Base-by-base conservation (phyloP, 2,113 vertebrate genomes). In the Nerophis lumbriciformis region DNA sequence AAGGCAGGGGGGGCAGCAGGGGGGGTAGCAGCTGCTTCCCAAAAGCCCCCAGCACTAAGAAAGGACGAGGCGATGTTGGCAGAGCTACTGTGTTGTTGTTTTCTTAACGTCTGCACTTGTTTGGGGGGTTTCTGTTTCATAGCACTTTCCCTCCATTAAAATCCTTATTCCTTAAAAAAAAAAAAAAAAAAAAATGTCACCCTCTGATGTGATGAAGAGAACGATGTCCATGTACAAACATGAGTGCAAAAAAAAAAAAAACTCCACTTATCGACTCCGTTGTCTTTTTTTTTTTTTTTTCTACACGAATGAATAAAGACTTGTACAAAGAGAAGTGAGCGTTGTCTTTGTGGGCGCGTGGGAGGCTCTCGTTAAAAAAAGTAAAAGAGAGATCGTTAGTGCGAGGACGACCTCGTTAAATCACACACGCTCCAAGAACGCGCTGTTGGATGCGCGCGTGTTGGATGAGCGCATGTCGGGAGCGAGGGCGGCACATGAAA, bases 221-320 rank as follows among this genome's bases (percentile, higher is more conserved):
- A 85, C 74, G 68, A 72, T 77, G 61, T 79, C 75, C 0, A 71
- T 87, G 85, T 89, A 80, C 73, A 81, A 85, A 86, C 76, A 78
- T 79, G 80, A 82, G 82, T 73, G 76, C 59, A 78, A 75, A 76
- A 37, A 19, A 19, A 19, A 19, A 19, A 19, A 19, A 19, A 19
- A 19, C 19, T 63, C 67, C 78, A 61, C 78, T 85, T 77, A 82
- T 75, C 75, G 65, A 28, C 72, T 80, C 79, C 79, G 79, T 84
- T 48, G 54, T 85, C 81, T 85, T 82, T 28, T 28, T 28, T 3
- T n/a, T n/a, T n/a, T n/a, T 83, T 84, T 88, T 89, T 89, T 86
- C 84, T 87, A 88, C 79, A 61, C 70, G 66, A 82, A 87, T 82
- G 72, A 89, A 89, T 87, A 87, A 85, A 84, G 80, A 79, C 78